Percentiles rank a stretch among this genome's conserved stretches.
Evolutionary conservation across 2,888 invertebrate genomes (phyloP).

Genomic region (Neuroscelio doddi): DNA sequence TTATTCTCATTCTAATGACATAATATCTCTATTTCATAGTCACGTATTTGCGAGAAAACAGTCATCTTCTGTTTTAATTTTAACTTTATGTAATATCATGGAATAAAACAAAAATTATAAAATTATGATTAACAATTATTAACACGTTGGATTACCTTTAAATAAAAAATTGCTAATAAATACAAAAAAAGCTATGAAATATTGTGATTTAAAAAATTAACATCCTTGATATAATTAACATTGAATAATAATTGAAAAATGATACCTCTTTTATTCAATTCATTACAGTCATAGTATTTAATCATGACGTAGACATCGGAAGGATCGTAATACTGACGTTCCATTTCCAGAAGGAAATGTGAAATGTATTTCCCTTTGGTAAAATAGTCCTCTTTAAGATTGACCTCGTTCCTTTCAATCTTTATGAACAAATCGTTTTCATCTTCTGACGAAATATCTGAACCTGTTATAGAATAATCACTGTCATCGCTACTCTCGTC

Average conservation of each 20-base stretch:
- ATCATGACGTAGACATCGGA: slow-evolving; percentile 61
- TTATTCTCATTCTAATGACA: too few species aligned
- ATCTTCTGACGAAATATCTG: slow-evolving; percentile 55
- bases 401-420: slow-evolving; percentile 50
- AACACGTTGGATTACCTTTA: too few species aligned
- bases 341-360: slow-evolving; percentile 66
- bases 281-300: slow-evolving; percentile 56
- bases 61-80: too few species aligned
- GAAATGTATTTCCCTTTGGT: slow-evolving; percentile 65
- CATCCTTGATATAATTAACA: background rate
- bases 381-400: slow-evolving; percentile 62
- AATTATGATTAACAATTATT: too few species aligned
- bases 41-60: too few species aligned
- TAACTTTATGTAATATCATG: too few species aligned
- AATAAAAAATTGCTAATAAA: background rate
- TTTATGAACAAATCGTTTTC: slow-evolving; percentile 53
- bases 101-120: too few species aligned
- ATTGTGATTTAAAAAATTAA: background rate
- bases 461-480: slow-evolving; percentile 58
- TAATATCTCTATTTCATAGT: too few species aligned
- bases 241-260: slow-evolving; percentile 7
- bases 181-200: background rate
- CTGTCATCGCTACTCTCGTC: slow-evolving; percentile 58
- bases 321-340: slow-evolving; percentile 63
- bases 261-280: slow-evolving; percentile 54